Evolutionary conservation across 1,140 invertebrate genomes (phyloP).

Genomic region (Hylaeus anthracinus): DNA sequence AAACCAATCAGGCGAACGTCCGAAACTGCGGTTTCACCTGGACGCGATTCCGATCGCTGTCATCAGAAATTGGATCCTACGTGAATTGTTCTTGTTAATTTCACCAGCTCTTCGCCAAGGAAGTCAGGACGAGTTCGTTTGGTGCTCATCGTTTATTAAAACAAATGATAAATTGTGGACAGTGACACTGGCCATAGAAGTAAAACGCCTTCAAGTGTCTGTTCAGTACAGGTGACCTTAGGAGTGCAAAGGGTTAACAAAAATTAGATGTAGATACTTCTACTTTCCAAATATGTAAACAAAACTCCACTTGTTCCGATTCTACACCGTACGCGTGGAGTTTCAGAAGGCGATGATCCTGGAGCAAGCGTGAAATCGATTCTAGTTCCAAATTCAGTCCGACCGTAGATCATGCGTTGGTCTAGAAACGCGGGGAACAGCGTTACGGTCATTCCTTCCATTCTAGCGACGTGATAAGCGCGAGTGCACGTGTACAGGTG

Average conservation of each 20-base stretch:
- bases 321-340: too few species aligned
- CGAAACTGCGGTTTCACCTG: slow-evolving; percentile 61
- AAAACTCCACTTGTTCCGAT: too few species aligned
- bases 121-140: too few species aligned
- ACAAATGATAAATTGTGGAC: too few species aligned
- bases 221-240: too few species aligned
- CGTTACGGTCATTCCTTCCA: slow-evolving; percentile 13
- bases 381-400: not conserved
- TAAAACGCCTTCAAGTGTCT: too few species aligned
- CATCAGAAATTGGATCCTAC: slow-evolving; percentile 60
- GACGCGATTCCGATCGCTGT: slow-evolving; percentile 60
- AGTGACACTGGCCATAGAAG: too few species aligned
- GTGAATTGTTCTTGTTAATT: slow-evolving; percentile 45
- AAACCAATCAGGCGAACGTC: slow-evolving; percentile 63
- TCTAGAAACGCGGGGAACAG: not conserved
- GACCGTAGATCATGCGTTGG: slow-evolving; percentile 7
- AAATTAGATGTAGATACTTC: too few species aligned
- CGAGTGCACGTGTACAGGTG: slow-evolving; percentile 13
- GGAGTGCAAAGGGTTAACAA: too few species aligned
- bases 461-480: slow-evolving; percentile 24
- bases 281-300: too few species aligned
- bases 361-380: not conserved
- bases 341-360: not conserved
- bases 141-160: too few species aligned
- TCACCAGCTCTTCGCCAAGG: slow-evolving; percentile 1